These are phyloP conservation scores for Mesopsocus fuscifrons DNA, from an alignment of 2,888 invertebrate genomes.

Conservation along the genomic window DNA sequence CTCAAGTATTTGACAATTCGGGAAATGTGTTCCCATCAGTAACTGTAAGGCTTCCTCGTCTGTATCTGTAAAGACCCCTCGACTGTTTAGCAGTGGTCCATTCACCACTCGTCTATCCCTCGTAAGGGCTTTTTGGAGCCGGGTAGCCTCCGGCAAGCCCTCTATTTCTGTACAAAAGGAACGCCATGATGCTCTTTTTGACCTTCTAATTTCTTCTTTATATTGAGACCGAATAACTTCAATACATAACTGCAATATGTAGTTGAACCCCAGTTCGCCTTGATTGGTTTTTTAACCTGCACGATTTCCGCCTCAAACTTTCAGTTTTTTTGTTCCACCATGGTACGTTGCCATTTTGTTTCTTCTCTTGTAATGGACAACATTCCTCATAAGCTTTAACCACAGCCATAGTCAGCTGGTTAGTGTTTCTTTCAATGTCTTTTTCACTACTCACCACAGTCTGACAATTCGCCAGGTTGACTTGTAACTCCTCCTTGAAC, in stretches of 20 bases:
- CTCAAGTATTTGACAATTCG: not conserved
- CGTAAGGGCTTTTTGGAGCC: conserved; percentile 1
- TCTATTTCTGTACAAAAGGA: not conserved
- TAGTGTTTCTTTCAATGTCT: not conserved
- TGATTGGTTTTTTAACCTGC: not conserved
- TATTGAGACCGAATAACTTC: not conserved
- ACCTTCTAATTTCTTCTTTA: not conserved
- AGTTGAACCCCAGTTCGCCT: not conserved
- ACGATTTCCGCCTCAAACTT: not conserved
- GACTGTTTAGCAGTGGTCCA: not conserved
- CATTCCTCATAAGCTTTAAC: not conserved
- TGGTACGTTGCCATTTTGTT: not conserved
- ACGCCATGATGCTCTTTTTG: not conserved
- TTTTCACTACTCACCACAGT: not conserved
- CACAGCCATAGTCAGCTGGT: too few relatives aligned
- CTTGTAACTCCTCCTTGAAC: not conserved
- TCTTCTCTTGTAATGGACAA: not conserved
- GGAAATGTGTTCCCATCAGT: not conserved
- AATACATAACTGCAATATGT: too few relatives aligned
- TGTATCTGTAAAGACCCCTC: not conserved
- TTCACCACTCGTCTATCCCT: not conserved
- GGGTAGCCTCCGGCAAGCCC: not conserved
- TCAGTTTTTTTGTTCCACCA: not conserved
- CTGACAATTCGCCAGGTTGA: not conserved
- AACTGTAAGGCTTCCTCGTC: not conserved